Conservation (phyloP, 53 echinoderm and acorn worm genomes). For the Astropecten irregularis region DNA sequence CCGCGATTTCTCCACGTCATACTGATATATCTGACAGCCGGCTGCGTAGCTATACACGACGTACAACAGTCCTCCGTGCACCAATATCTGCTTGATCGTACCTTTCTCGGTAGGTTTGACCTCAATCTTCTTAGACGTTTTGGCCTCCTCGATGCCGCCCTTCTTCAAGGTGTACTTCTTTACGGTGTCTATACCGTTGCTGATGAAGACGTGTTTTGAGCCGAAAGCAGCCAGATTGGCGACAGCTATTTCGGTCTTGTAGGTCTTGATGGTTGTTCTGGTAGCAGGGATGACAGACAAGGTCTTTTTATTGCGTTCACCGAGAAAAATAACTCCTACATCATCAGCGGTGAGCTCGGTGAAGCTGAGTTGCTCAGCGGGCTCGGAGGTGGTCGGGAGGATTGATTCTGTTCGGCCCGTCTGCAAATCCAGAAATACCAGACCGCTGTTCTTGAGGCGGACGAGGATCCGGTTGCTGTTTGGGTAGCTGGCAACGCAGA, state of each 20-base stretch:
- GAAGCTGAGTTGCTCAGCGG: background rate
- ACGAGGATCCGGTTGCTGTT: constrained; percentile 3
- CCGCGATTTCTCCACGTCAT: constrained; percentile 32
- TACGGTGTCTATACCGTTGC: constrained; percentile 6
- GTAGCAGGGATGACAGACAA: background rate
- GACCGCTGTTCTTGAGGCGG: background rate
- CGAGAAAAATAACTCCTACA: constrained; percentile 5
- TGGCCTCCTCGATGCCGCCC: background rate
- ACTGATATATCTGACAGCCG: background rate
- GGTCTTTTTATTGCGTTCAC: background rate
- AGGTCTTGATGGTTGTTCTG: background rate
- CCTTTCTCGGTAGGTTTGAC: background rate
- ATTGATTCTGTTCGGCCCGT: background rate
- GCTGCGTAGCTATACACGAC: background rate
- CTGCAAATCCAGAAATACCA: background rate
- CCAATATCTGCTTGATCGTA: background rate
- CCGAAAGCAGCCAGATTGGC: constrained; percentile 10
- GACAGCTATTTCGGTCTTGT: background rate
- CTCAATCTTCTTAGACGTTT: background rate
- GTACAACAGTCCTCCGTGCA: background rate
- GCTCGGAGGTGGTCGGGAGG: background rate
- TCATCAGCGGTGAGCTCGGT: constrained; percentile 8
- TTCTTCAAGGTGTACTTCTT: background rate
- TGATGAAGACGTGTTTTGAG: constrained; percentile 21
- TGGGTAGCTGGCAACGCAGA: background rate